These are phyloP conservation scores for Tetraneura akinire DNA, from an alignment of 1,140 invertebrate species.

Conservation along the genomic window DNA sequence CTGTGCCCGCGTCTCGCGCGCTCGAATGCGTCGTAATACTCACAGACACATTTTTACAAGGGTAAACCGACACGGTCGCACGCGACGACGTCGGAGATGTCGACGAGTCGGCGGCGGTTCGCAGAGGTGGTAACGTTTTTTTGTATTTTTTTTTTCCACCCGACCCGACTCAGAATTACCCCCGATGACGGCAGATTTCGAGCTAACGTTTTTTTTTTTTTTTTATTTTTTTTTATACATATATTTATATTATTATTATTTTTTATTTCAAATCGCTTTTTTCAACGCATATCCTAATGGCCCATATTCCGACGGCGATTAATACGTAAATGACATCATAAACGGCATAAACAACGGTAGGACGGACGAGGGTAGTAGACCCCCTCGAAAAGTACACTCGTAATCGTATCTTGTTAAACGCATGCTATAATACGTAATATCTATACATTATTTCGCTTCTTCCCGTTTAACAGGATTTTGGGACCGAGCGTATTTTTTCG, in stretches of 20 bases:
- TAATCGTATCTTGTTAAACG: neutral
- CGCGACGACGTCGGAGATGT: neutral
- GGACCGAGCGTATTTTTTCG: no score
- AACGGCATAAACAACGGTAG: neutral
- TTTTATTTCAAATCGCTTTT: neutral
- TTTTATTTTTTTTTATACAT: neutral
- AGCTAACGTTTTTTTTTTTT: no score
- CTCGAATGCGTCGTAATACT: neutral
- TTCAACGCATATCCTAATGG: slow-evolving; percentile 1
- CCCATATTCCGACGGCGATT: neutral
- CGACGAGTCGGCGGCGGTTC: neutral
- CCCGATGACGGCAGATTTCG: no score
- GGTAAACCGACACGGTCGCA: neutral
- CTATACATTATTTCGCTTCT: no score
- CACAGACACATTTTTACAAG: neutral
- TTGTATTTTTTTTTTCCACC: neutral
- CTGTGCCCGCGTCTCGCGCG: neutral
- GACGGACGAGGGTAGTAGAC: no score
- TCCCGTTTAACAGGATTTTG: no score
- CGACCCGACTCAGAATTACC: neutral
- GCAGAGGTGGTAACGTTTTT: neutral
- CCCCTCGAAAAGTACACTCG: neutral
- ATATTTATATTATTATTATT: no score
- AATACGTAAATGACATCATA: slow-evolving; percentile 20
- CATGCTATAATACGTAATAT: neutral